These are phyloP conservation scores for Notothenia coriiceps DNA, from an alignment of 2,113 vertebrate genomes.

Conservation along the genomic window DNA sequence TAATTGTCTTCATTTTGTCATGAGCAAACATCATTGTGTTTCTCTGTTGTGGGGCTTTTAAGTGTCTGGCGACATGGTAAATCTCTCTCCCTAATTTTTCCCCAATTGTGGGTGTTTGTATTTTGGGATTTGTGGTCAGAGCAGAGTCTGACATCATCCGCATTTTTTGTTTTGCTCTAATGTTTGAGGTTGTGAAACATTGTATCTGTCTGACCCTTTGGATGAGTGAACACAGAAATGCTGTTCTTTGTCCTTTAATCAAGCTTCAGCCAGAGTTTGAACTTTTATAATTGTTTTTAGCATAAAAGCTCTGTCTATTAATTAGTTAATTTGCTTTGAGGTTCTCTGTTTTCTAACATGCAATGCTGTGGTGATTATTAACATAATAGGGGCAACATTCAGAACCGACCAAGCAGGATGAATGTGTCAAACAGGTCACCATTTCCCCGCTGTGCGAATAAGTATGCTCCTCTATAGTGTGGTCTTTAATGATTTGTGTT, in stretches of 20 bases:
- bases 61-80: background rate
- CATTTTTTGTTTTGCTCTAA: conserved; percentile 25
- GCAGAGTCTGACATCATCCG: conserved; percentile 27
- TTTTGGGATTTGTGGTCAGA: conserved; percentile 26
- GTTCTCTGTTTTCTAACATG: conserved; percentile 12
- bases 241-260: conserved; percentile 13
- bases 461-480: background rate
- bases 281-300: conserved; percentile 5
- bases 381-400: conserved; percentile 55
- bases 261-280: conserved; percentile 21
- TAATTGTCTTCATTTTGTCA: background rate
- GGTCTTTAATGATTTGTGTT: conserved; percentile 19
- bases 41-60: background rate
- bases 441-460: conserved; percentile 14
- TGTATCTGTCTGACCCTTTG: background rate
- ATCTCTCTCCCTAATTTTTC: background rate
- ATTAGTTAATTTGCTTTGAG: conserved; percentile 24
- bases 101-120: conserved; percentile 11
- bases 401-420: conserved; percentile 36
- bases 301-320: conserved; percentile 16
- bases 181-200: conserved; percentile 22
- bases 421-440: conserved; percentile 35
- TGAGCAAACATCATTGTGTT: background rate
- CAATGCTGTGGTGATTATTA: conserved; percentile 41
- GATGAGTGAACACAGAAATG: conserved; percentile 6